A percentile compares a stretch with the other conserved stretches of the same genome.
Conservation (phyloP, 2,888 invertebrate genomes). For the Dryobotodes eremita region DNA sequence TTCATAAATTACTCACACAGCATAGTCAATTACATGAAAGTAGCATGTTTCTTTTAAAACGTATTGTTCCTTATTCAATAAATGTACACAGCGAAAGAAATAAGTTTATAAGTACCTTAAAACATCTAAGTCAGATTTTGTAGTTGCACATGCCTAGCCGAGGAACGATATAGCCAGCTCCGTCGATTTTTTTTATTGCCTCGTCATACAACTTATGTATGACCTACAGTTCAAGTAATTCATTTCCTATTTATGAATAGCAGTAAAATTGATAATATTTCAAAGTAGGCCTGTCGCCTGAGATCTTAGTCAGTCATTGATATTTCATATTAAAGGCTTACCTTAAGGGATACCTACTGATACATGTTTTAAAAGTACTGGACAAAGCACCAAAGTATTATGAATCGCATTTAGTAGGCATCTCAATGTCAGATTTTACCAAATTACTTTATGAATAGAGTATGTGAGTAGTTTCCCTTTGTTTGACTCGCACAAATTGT, state of each 20-base stretch:
- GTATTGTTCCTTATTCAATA: background rate
- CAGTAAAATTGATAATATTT: conserved; percentile 63
- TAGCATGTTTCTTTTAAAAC: background rate
- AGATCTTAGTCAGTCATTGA: conserved; percentile 78
- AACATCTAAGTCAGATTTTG: background rate
- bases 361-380: conserved; percentile 51
- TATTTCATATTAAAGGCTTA: too few relatives aligned
- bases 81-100: conserved; percentile 26
- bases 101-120: background rate
- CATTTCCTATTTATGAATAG: conserved; percentile 58
- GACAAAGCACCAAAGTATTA: conserved; percentile 59
- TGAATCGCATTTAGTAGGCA: too few relatives aligned
- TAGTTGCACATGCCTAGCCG: background rate
- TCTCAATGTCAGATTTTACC: conserved; percentile 27
- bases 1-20: background rate
- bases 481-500: background rate
- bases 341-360: too few relatives aligned
- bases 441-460: conserved; percentile 26
- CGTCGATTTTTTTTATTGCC: conserved; percentile 18
- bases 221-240: conserved; percentile 58
- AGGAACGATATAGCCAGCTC: background rate
- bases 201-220: background rate
- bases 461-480: background rate
- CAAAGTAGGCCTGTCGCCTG: conserved; percentile 75
- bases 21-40: background rate